Evolutionary conservation across 2,113 vertebrate genomes (phyloP).

Genomic region (Scomber japonicus): DNA sequence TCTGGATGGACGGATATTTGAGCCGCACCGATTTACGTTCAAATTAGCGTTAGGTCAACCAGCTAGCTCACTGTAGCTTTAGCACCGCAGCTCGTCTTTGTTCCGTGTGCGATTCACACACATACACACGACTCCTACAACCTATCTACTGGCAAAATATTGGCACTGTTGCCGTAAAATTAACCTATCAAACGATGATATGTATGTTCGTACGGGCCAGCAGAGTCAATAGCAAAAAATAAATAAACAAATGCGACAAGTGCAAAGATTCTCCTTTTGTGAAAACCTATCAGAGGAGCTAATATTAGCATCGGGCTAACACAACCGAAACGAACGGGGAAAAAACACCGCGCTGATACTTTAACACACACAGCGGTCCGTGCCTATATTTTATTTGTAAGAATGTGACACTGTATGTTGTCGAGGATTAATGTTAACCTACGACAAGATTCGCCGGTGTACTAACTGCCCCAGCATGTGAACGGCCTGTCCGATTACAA

Average conservation of each 20-base stretch:
- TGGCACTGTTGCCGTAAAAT: fast-evolving
- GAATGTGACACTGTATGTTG: background rate
- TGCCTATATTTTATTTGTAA: fast-evolving
- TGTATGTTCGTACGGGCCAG: fast-evolving
- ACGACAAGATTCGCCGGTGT: background rate
- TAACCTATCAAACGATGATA: background rate
- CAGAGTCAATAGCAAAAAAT: background rate
- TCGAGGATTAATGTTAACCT: background rate
- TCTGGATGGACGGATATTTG: slow-evolving; percentile 19
- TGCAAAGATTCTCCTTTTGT: slow-evolving; percentile 55
- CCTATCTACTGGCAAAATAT: fast-evolving
- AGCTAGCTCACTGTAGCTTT: no score
- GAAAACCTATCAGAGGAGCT: slow-evolving; percentile 51
- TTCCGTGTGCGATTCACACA: slow-evolving; percentile 42
- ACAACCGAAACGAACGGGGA: slow-evolving; percentile 5
- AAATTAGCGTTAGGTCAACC: slow-evolving; percentile 12
- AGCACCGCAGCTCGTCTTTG: slow-evolving; percentile 63
- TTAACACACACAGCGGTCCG: fast-evolving
- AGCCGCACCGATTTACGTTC: slow-evolving; percentile 32
- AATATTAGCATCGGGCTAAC: slow-evolving; percentile 37
- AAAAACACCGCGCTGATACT: background rate
- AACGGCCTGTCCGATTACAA: slow-evolving; percentile 68
- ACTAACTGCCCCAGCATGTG: slow-evolving; percentile 63
- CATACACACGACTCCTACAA: background rate
- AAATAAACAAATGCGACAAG: slow-evolving; percentile 22